phyloP scores from a whole-genome alignment of 2,888 invertebrate genomes.

The Steromphala cineraria region DNA sequence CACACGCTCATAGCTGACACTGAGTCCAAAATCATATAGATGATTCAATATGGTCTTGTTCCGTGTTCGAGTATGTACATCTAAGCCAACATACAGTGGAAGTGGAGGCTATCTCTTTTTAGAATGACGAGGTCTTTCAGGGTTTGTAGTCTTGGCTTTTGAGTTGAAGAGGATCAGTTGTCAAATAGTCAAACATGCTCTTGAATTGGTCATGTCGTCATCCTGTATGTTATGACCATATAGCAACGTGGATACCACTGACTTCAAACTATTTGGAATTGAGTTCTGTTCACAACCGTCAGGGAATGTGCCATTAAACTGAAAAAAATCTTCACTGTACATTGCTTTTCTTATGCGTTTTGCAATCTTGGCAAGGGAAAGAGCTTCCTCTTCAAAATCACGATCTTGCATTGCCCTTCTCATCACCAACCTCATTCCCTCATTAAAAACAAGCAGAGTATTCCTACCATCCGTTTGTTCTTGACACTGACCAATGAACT shows the following conservation, averaged over 20 bases:
- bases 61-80: not conserved
- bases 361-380: not conserved
- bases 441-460: not conserved
- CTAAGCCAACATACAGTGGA: slow-evolving; percentile 19
- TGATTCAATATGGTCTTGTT: slow-evolving; percentile 14
- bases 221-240: slow-evolving; percentile 7
- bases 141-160: not conserved
- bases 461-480: not conserved
- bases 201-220: not conserved
- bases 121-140: not conserved
- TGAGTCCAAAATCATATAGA: slow-evolving; percentile 17
- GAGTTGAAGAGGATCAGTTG: not conserved
- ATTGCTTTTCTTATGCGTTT: not conserved
- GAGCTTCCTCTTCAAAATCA: not conserved
- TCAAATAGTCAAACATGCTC: not conserved
- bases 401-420: not conserved
- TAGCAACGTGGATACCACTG: not conserved
- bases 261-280: slow-evolving; percentile 18
- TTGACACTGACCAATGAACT: not conserved
- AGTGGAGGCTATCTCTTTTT: slow-evolving; percentile 11
- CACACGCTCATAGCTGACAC: slow-evolving; percentile 22
- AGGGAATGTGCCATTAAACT: not conserved
- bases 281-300: slow-evolving; percentile 18
- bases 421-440: not conserved
- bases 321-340: too few relatives aligned